phyloP scores from a whole-genome alignment of 37 sponge, comb jelly and placozoan genomes.

The Dysidea cf. avara region DNA sequence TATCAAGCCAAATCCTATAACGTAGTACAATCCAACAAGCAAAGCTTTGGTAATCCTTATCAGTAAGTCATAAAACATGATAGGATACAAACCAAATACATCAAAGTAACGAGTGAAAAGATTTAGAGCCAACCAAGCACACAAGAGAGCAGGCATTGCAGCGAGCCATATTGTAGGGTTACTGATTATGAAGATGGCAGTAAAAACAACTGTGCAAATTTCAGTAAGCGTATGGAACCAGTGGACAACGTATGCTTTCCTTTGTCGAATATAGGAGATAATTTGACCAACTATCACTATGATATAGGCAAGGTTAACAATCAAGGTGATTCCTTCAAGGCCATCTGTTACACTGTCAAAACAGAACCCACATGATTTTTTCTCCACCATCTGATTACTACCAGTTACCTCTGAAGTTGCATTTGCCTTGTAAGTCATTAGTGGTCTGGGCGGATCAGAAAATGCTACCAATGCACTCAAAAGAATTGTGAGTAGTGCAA shows the following conservation, averaged over 20 bases:
- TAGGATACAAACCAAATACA: slow-evolving; percentile 80
- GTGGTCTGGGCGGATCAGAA: slow-evolving; percentile 3
- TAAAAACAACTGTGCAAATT: slow-evolving; percentile 9
- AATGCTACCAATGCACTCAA: slow-evolving; percentile 46
- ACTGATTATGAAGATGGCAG: no score
- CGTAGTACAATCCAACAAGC: slow-evolving; percentile 45
- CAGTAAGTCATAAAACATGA: slow-evolving; percentile 82
- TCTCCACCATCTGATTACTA: no score
- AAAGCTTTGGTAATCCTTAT: slow-evolving; percentile 56
- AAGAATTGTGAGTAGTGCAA: slow-evolving; percentile 49
- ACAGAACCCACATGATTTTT: no score
- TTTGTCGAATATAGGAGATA: no score
- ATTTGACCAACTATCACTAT: no score
- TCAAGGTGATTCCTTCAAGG: no score
- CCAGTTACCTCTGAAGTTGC: background rate
- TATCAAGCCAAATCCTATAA: slow-evolving; percentile 72
- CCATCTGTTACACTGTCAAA: no score
- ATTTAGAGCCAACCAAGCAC: slow-evolving; percentile 74
- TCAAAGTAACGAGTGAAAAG: slow-evolving; percentile 70
- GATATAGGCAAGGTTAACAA: no score
- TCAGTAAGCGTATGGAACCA: no score
- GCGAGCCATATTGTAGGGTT: slow-evolving; percentile 41
- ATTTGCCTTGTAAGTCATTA: background rate
- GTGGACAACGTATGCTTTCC: no score
- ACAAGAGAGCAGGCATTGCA: slow-evolving; percentile 76